These are phyloP conservation scores for Thymallus thymallus DNA, from an alignment of 2,113 vertebrate genomes.

Conservation along the genomic window DNA sequence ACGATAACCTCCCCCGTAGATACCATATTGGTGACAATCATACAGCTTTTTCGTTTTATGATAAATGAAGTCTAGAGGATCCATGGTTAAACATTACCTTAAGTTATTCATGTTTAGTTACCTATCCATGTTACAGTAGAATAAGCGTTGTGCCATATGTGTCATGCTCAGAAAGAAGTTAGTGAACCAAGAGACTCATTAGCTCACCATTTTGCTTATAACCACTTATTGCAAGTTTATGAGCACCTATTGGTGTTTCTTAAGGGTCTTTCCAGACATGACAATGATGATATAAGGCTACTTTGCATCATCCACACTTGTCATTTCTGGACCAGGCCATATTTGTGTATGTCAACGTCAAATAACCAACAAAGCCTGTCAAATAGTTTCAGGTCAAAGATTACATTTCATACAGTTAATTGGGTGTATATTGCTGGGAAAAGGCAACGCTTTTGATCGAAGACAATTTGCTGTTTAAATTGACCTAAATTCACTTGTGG, in stretches of 20 bases:
- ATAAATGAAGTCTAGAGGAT: neutral
- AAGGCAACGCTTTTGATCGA: slow-evolving; percentile 6
- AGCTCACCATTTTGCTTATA: neutral
- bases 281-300: neutral
- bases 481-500: slow-evolving; percentile 39
- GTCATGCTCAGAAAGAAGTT: neutral
- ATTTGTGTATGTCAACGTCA: too few relatives aligned
- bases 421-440: neutral
- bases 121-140: neutral
- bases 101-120: neutral
- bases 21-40: neutral
- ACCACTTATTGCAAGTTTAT: too few relatives aligned
- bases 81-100: neutral
- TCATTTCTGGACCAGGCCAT: neutral
- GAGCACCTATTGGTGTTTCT: neutral
- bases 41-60: neutral
- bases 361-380: neutral
- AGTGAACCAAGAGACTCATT: neutral
- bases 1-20: neutral
- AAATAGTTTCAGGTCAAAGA: neutral
- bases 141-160: too few relatives aligned
- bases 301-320: neutral
- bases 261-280: neutral
- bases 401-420: slow-evolving; percentile 7
- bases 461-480: slow-evolving; percentile 25